phyloP scores from a whole-genome alignment of 2,888 invertebrate species.

The Cerceris ruficornis region DNA sequence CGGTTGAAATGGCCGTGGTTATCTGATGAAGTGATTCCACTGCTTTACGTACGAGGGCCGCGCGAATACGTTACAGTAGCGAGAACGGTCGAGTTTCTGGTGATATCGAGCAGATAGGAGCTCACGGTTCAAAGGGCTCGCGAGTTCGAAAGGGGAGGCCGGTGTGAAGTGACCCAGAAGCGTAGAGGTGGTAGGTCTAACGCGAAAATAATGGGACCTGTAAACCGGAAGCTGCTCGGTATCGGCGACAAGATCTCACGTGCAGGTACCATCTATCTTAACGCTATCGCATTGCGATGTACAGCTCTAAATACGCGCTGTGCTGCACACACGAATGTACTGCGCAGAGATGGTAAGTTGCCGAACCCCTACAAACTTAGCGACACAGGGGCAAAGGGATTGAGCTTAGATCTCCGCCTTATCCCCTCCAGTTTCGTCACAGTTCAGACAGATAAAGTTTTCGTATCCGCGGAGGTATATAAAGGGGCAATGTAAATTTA shows the following conservation, averaged over 20 bases:
- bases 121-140: constrained; percentile 49
- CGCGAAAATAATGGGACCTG: constrained; percentile 70
- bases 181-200: constrained; percentile 54
- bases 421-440: no score
- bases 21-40: constrained; percentile 38
- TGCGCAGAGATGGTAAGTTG: no score
- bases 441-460: no score
- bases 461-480: no score
- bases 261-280: constrained; percentile 60
- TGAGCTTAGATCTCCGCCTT: no score
- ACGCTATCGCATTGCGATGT: constrained; percentile 33
- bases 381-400: no score
- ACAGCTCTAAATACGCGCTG: constrained; percentile 20
- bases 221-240: constrained; percentile 62
- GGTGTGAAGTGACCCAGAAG: constrained; percentile 44
- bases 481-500: no score
- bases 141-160: constrained; percentile 36
- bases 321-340: not conserved
- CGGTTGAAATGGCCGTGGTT: constrained; percentile 26
- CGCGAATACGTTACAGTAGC: constrained; percentile 18
- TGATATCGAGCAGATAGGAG: constrained; percentile 49
- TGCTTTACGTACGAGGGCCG: constrained; percentile 19
- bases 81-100: constrained; percentile 27
- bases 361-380: not conserved
- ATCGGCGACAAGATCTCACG: constrained; percentile 64